A percentile compares a stretch with the other conserved stretches of the same genome.
Evolutionary conservation across 2,113 vertebrate species (phyloP).

Genomic region (Podiceps cristatus): DNA sequence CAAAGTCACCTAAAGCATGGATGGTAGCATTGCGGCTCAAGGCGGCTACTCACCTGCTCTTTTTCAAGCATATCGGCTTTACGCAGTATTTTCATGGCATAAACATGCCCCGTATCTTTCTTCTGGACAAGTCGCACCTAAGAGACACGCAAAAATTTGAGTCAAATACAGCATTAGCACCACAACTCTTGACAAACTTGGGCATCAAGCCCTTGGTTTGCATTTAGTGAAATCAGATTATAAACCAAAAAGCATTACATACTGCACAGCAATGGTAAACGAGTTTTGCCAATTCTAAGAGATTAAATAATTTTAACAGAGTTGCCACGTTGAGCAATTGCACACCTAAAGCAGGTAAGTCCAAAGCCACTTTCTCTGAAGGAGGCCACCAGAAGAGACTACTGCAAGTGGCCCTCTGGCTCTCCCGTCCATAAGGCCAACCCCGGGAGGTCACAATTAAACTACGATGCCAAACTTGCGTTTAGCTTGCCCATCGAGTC

Average conservation of each 20-base stretch:
- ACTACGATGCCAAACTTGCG: background rate
- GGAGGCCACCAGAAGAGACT: background rate
- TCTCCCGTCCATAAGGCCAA: background rate
- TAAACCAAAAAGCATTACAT: no score
- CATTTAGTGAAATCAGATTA: rapidly evolving
- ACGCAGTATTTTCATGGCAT: slow-evolving; percentile 98
- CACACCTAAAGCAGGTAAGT: background rate
- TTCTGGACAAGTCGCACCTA: slow-evolving; percentile 98
- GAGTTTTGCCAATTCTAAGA: background rate
- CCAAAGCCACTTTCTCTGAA: background rate
- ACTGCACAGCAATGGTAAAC: rapidly evolving
- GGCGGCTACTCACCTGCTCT: slow-evolving; percentile 84
- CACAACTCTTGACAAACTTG: rapidly evolving
- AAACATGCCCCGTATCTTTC: slow-evolving; percentile 97
- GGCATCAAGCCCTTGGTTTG: background rate
- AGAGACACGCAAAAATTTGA: background rate
- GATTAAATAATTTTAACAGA: background rate
- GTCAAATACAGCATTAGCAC: background rate
- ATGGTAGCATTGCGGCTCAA: background rate
- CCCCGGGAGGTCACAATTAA: background rate
- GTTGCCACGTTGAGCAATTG: rapidly evolving
- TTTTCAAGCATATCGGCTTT: slow-evolving; percentile 99
- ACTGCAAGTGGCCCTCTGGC: background rate
- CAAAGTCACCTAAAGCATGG: background rate
- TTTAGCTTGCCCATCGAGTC: background rate